These are phyloP conservation scores for Thera obeliscata DNA, from an alignment of 2,888 invertebrate species.

Conservation along the genomic window DNA sequence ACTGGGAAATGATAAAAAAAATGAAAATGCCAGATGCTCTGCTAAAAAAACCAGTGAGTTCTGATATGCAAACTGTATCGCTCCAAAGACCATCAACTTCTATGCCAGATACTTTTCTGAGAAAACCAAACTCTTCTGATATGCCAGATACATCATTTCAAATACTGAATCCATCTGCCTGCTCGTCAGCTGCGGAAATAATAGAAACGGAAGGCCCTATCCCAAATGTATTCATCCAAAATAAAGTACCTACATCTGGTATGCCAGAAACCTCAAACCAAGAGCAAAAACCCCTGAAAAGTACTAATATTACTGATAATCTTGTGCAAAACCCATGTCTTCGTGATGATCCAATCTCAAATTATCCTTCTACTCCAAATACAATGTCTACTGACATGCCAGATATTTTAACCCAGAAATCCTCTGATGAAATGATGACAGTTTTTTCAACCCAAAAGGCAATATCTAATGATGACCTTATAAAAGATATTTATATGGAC, in stretches of 20 bases:
- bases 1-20: constrained; percentile 51
- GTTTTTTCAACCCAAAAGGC: constrained; percentile 11
- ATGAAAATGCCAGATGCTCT: constrained; percentile 58
- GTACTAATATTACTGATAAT: not conserved
- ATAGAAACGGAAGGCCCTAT: not conserved
- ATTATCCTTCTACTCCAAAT: not conserved
- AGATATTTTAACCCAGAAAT: constrained; percentile 9
- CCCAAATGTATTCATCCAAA: not conserved
- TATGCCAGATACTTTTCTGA: not conserved
- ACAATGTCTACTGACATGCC: constrained; percentile 17
- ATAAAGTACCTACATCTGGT: constrained; percentile 20
- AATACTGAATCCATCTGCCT: constrained; percentile 3
- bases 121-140: not conserved
- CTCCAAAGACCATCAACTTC: constrained; percentile 12
- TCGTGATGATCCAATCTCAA: not conserved
- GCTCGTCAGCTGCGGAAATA: not conserved
- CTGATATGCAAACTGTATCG: constrained; percentile 2
- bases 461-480: constrained; percentile 28
- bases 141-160: not conserved
- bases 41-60: constrained; percentile 33
- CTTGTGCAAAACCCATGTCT: not conserved
- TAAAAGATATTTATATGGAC: constrained; percentile 55
- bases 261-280: constrained; percentile 1
- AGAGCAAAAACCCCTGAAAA: not conserved
- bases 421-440: not conserved